These are phyloP conservation scores for Platycnemis pennipes DNA, from an alignment of 2,888 invertebrate genomes.

Conservation along the genomic window DNA sequence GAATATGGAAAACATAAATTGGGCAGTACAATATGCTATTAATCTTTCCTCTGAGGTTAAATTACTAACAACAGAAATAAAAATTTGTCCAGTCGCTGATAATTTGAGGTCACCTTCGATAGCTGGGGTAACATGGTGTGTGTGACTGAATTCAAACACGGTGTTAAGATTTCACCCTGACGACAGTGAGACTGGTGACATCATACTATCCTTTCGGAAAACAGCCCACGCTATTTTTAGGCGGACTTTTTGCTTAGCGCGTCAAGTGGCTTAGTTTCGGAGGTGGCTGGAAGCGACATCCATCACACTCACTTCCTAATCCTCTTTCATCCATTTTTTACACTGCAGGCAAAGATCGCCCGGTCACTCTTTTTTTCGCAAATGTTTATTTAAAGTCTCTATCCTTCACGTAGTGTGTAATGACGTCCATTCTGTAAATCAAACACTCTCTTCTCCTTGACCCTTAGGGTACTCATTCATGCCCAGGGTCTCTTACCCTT, in stretches of 20 bases:
- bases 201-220: background rate
- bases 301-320: background rate
- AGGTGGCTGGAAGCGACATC: background rate
- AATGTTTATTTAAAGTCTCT: conserved; percentile 5
- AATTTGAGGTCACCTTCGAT: too few species aligned
- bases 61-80: too few species aligned
- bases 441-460: background rate
- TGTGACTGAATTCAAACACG: too few species aligned
- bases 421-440: background rate
- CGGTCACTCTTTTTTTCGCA: background rate
- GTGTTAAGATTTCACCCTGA: too few species aligned
- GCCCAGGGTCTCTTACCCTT: background rate
- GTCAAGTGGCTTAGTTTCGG: background rate
- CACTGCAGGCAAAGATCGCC: background rate
- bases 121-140: too few species aligned
- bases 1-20: too few species aligned
- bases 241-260: background rate
- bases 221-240: background rate
- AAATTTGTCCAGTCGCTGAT: too few species aligned
- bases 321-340: background rate
- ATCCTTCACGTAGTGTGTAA: background rate
- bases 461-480: background rate
- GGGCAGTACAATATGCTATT: too few species aligned
- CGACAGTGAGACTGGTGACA: too few species aligned
- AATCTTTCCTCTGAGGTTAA: too few species aligned